phyloP scores from a whole-genome alignment of 2,113 vertebrate genomes.

The Dermatemys mawii region DNA sequence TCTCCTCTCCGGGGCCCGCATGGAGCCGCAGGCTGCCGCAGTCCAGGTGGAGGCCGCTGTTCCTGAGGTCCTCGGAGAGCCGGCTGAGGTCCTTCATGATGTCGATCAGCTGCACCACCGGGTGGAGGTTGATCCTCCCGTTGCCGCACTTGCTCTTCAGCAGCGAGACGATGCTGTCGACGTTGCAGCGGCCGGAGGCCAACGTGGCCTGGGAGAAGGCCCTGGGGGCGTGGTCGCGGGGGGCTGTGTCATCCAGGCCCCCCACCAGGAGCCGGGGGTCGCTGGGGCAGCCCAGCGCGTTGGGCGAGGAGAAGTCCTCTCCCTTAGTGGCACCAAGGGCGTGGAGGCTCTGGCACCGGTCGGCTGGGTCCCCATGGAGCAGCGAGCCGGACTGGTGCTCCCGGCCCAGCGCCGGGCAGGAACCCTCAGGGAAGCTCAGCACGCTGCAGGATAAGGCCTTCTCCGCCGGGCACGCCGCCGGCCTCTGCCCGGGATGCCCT shows the following conservation, averaged over 20 bases:
- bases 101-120: conserved; percentile 84
- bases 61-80: conserved; percentile 90
- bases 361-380: conserved; percentile 78
- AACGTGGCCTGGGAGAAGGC: conserved; percentile 74
- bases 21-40: conserved; percentile 83
- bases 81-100: conserved; percentile 92
- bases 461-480: conserved; percentile 74
- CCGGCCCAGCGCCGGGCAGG: conserved; percentile 67
- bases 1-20: conserved; percentile 66
- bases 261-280: conserved; percentile 71
- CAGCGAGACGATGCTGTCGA: conserved; percentile 74
- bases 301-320: conserved; percentile 56
- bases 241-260: conserved; percentile 58
- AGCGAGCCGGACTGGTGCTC: conserved; percentile 72
- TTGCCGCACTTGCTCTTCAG: conserved; percentile 81
- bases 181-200: conserved; percentile 74
- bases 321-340: conserved; percentile 70
- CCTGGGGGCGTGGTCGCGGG: conserved; percentile 66
- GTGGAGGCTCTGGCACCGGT: conserved; percentile 72
- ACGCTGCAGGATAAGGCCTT: conserved; percentile 78
- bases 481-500: conserved; percentile 73
- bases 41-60: conserved; percentile 88
- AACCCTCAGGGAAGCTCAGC: conserved; percentile 79
- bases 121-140: conserved; percentile 83
- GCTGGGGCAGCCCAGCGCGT: conserved; percentile 55